Conservation (phyloP, 1,140 invertebrate genomes). For the Bombus cullumanus region DNA sequence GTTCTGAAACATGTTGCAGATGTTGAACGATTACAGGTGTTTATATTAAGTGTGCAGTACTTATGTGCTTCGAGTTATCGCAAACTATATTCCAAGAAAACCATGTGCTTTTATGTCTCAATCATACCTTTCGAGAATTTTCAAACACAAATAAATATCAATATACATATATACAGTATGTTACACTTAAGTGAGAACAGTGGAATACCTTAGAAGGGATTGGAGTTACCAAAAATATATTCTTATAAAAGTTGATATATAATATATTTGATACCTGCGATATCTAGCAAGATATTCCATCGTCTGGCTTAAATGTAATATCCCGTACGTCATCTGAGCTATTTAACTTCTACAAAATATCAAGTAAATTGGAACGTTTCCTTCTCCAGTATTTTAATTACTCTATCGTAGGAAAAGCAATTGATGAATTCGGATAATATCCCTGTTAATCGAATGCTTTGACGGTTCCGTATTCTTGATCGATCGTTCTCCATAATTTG, state of each 20-base stretch:
- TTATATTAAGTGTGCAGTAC: slow-evolving; percentile 40
- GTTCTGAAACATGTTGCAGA: slow-evolving; percentile 29
- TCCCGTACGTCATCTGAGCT: too few relatives aligned
- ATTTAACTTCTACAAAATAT: not conserved
- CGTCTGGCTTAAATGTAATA: not conserved
- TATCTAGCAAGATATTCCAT: not conserved
- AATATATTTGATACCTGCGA: too few relatives aligned
- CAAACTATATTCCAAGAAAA: slow-evolving; percentile 19
- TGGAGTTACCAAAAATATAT: not conserved
- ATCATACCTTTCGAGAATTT: not conserved
- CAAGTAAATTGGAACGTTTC: not conserved
- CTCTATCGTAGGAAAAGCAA: not conserved
- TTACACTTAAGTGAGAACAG: not conserved
- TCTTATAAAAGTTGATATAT: not conserved
- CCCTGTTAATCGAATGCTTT: not conserved
- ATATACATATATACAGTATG: not conserved
- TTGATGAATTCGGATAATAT: not conserved
- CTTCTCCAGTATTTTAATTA: not conserved
- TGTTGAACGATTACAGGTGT: slow-evolving; percentile 32
- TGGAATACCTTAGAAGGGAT: not conserved
- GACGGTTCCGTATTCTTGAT: not conserved
- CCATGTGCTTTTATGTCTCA: not conserved
- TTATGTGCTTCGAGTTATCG: slow-evolving; percentile 26
- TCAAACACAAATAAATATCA: not conserved
- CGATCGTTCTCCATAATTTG: too few relatives aligned